Evolutionary conservation across 1,140 invertebrate species (phyloP).

Genomic region (Drosophila lacertosa): DNA sequence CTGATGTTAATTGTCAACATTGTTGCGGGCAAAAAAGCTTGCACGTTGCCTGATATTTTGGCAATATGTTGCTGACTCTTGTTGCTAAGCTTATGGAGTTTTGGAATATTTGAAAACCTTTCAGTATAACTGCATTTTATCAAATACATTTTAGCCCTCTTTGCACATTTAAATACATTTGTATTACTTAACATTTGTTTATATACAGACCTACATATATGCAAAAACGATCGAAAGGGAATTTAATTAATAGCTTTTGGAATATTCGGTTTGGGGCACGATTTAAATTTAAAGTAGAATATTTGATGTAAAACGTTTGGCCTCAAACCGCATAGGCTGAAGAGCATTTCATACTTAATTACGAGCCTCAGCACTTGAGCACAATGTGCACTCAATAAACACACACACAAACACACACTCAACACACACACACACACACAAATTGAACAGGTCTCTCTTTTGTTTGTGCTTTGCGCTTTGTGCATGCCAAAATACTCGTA

Average conservation of each 20-base stretch:
- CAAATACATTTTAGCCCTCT: no score
- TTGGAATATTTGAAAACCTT: no score
- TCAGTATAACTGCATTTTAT: no score
- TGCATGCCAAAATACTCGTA: conserved; percentile 67
- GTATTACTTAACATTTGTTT: not conserved
- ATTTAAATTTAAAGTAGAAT: not conserved
- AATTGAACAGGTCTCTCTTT: conserved; percentile 33
- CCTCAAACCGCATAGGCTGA: conserved; percentile 1
- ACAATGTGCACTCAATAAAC: conserved; percentile 21
- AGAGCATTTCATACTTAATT: conserved; percentile 39
- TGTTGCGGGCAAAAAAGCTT: conserved; percentile 30
- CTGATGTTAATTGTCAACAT: conserved; percentile 28
- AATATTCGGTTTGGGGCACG: no score
- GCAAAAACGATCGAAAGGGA: not conserved
- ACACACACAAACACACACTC: conserved; percentile 10
- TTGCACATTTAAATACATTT: no score
- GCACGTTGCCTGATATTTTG: not conserved
- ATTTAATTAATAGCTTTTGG: not conserved
- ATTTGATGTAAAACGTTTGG: not conserved
- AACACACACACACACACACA: conserved; percentile 12
- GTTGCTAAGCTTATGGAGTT: not conserved
- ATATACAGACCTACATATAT: no score
- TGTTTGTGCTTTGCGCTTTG: conserved; percentile 69
- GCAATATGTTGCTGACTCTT: conserved; percentile 2
- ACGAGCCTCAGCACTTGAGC: conserved; percentile 3